These are phyloP conservation scores for Macrobrachium rosenbergii DNA, from an alignment of 1,140 invertebrate genomes.

Conservation along the genomic window DNA sequence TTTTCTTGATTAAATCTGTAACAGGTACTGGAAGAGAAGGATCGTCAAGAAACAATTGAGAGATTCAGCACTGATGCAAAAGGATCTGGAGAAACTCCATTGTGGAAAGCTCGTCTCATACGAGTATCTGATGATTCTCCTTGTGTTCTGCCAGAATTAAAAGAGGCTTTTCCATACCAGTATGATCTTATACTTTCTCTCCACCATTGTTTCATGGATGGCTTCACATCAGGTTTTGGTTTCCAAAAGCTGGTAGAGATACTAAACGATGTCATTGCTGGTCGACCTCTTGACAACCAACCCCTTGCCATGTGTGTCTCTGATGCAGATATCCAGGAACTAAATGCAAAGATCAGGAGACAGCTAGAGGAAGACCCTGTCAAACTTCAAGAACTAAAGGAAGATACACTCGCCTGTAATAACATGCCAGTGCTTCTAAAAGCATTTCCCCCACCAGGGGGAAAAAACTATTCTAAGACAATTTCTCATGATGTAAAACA, in stretches of 20 bases:
- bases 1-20: too few species aligned
- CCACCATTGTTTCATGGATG: background rate
- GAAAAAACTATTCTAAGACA: background rate
- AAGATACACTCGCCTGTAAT: background rate
- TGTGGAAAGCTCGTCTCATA: background rate
- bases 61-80: too few species aligned
- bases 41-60: too few species aligned
- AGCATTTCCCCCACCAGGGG: conserved; percentile 1
- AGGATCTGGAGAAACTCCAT: too few species aligned
- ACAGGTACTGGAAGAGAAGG: too few species aligned
- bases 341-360: background rate
- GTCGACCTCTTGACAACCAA: background rate
- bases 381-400: background rate
- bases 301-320: background rate
- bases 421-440: background rate
- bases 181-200: background rate
- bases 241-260: background rate
- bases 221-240: background rate
- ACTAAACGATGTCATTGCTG: background rate
- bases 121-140: background rate
- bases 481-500: background rate
- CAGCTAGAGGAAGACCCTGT: background rate
- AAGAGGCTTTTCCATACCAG: background rate
- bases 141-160: background rate
- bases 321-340: background rate